Base-by-base conservation (phyloP, 2,888 invertebrate genomes). In the Lingula anatina region DNA sequence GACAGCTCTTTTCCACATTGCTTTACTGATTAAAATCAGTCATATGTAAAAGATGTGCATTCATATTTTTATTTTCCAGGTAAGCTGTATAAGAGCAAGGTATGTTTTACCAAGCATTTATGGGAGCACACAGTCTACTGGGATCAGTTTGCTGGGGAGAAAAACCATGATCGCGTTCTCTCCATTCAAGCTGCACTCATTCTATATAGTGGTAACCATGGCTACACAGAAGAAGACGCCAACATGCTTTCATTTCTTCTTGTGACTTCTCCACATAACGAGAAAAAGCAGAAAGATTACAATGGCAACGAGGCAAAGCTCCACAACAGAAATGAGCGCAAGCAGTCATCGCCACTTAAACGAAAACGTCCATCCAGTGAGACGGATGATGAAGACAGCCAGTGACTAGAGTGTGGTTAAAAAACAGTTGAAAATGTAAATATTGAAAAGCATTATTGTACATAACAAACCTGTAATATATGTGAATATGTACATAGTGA, bases 51-150 rank as follows among this genome's bases (percentile, higher is more conserved):
- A n/a, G n/a, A n/a, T n/a, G n/a, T n/a, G n/a, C n/a, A n/a, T n/a
- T n/a, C n/a, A n/a, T n/a, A n/a, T n/a, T n/a, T n/a, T n/a, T n/a
- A 44, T 43, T 31, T 63, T 60, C 4, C 58, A 72, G 72, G 71
- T 4, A 72, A 72, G 49, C 62, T 72, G 46, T 72, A 72, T 64
- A 71, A 71, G 52, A 71, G 71, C 50, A 61, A 61, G 44, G 72
- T 72, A 12, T 71, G 71, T 46, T 65, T 70, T 44, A 68, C 67
- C 45, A 72, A 72, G 46, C 72, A 72, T 45, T 53, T 72, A 5
- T 72, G 72, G 72, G 71, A 72, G 36, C 72, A 72, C 56, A 66
- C 63, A 25, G 57, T 71, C 5, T 72, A 72, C 57, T 72, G 72
- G 72, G 66, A 71, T 38, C 57, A 61, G 49, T 71, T 72, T 55